Conservation (phyloP, 2,888 invertebrate species). For the Nezara viridula region DNA sequence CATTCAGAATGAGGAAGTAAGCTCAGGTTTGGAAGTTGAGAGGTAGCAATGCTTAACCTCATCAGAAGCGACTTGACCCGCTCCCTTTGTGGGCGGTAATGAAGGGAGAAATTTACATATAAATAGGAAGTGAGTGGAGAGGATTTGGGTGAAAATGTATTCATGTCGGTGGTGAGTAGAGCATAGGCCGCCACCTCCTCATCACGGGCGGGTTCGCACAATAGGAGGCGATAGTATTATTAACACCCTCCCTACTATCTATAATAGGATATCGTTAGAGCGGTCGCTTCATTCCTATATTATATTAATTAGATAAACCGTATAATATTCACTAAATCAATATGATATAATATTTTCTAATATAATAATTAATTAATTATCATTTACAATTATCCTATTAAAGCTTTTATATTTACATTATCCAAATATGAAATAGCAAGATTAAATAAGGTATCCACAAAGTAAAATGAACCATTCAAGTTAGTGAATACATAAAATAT, state of each 20-base stretch:
- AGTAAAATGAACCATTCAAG: too few species aligned
- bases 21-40: neutral
- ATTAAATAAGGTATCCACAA: too few species aligned
- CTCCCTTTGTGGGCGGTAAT: neutral
- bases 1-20: neutral
- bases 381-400: too few species aligned
- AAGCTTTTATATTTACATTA: too few species aligned
- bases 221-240: neutral
- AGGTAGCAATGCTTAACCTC: neutral
- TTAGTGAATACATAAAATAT: too few species aligned
- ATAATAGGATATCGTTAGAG: too few species aligned
- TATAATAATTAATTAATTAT: too few species aligned
- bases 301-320: too few species aligned
- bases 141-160: neutral
- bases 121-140: slow-evolving; percentile 4
- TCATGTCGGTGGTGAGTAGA: neutral
- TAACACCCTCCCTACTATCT: neutral
- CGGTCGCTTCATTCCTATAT: too few species aligned
- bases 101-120: neutral
- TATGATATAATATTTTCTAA: too few species aligned
- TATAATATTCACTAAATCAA: too few species aligned
- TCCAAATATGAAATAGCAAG: too few species aligned
- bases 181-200: neutral
- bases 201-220: neutral
- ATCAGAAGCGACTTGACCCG: neutral